These are phyloP conservation scores for Cephalophus harveyi DNA, from an alignment of 2,113 vertebrate genomes.

Conservation along the genomic window DNA sequence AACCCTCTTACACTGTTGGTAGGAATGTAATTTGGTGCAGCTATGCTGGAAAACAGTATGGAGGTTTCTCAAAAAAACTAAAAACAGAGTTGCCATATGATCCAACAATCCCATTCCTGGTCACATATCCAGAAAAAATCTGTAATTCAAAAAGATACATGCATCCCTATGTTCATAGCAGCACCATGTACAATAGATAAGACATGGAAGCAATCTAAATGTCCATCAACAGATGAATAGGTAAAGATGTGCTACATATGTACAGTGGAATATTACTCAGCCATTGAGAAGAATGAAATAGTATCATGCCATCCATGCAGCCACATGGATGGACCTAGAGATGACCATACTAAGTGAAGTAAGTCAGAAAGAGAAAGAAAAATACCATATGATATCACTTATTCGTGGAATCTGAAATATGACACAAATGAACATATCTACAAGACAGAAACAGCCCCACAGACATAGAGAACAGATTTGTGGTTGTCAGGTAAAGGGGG, in stretches of 20 bases:
- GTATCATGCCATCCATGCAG: neutral
- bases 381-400: neutral
- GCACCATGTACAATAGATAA: neutral
- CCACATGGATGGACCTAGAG: neutral
- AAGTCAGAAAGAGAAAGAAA: neutral
- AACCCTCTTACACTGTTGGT: neutral
- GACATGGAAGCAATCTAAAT: neutral
- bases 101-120: neutral
- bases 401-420: neutral
- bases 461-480: neutral
- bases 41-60: neutral
- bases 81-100: neutral
- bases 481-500: neutral
- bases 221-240: neutral
- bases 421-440: neutral
- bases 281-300: neutral
- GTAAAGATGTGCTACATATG: neutral
- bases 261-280: neutral
- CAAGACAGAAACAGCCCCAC: neutral
- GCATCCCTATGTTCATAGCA: neutral
- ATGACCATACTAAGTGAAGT: neutral
- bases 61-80: neutral
- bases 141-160: neutral
- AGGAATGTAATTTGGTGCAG: neutral
- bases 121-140: neutral